These are phyloP conservation scores for Rhea americana DNA, from an alignment of 2,113 vertebrate genomes.

Conservation along the genomic window DNA sequence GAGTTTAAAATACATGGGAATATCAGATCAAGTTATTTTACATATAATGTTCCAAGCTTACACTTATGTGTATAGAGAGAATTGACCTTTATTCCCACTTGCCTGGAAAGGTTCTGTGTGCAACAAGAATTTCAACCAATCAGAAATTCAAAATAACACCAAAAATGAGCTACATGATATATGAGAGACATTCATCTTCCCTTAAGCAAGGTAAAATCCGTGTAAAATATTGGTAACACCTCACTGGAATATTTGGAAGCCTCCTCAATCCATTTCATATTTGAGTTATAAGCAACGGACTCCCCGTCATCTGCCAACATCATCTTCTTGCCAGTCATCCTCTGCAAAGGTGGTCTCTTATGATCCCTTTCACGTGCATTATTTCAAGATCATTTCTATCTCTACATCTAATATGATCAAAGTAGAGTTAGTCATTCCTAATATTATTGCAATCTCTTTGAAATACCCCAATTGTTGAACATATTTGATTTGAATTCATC, in stretches of 20 bases:
- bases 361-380: conserved; percentile 10
- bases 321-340: not conserved
- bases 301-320: not conserved
- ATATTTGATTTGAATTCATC: not conserved
- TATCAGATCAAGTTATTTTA: not conserved
- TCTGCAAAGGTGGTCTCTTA: conserved; percentile 2
- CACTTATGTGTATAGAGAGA: not conserved
- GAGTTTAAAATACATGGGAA: not conserved
- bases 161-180: not conserved
- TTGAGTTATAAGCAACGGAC: not conserved
- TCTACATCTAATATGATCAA: not conserved
- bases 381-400: conserved; percentile 21
- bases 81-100: not conserved
- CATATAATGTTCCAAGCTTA: not conserved
- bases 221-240: not conserved
- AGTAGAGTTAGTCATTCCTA: not conserved
- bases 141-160: not conserved
- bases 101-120: not conserved
- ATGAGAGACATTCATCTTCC: not conserved
- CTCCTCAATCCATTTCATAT: not conserved
- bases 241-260: not conserved
- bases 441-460: not conserved
- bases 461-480: not conserved
- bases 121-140: not conserved
- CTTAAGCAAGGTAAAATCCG: not conserved